Conservation (phyloP, 2,888 invertebrate species). For the Ectemnius continuus region DNA sequence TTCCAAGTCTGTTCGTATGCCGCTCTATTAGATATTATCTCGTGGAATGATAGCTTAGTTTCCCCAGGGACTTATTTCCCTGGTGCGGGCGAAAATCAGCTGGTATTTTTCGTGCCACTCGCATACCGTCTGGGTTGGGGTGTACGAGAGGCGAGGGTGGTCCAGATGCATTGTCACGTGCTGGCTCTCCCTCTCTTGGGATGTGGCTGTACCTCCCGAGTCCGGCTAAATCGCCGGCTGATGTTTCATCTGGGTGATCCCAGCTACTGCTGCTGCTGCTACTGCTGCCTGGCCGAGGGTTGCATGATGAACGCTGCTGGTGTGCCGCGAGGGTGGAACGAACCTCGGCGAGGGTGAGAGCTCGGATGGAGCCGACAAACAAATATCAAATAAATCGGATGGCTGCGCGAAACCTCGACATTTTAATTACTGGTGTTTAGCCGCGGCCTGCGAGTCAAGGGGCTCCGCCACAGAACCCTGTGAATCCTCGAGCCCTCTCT, state of each 20-base stretch:
- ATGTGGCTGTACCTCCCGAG: neutral
- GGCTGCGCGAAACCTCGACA: conserved; percentile 55
- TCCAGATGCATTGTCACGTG: conserved; percentile 5
- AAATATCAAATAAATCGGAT: conserved; percentile 62
- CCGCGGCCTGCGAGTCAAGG: conserved; percentile 36
- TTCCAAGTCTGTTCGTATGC: too few relatives aligned
- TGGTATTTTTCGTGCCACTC: too few relatives aligned
- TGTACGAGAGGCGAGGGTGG: neutral
- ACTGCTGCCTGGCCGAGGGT: neutral
- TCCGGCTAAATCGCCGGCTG: conserved; percentile 1
- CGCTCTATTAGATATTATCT: too few relatives aligned
- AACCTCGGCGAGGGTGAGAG: conserved; percentile 19
- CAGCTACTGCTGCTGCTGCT: neutral
- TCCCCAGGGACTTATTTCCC: too few relatives aligned
- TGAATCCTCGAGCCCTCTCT: neutral
- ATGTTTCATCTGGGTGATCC: neutral
- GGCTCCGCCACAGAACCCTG: conserved; percentile 8
- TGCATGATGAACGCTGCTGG: neutral
- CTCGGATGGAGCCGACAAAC: conserved; percentile 36
- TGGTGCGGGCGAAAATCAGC: too few relatives aligned
- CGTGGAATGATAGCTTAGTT: too few relatives aligned
- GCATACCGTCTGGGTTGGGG: too few relatives aligned
- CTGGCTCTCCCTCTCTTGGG: neutral
- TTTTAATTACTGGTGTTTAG: conserved; percentile 64
- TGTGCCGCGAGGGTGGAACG: conserved; percentile 11